These are phyloP conservation scores for Corythornis madagascariensis DNA, from an alignment of 2,113 vertebrate genomes.

Conservation along the genomic window DNA sequence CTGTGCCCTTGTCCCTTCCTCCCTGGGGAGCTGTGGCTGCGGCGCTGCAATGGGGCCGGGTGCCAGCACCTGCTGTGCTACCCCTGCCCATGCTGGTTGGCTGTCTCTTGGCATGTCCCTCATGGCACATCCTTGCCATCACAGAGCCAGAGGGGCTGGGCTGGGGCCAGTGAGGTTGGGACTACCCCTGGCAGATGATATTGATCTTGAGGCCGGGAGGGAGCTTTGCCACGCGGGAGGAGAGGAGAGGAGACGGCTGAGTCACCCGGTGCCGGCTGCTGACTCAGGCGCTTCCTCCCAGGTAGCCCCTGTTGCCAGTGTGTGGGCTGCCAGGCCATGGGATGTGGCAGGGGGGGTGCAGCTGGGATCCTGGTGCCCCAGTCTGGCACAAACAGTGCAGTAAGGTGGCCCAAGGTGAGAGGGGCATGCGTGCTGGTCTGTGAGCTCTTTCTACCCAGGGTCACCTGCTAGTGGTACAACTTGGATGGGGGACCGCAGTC, in stretches of 20 bases:
- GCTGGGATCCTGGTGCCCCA: neutral
- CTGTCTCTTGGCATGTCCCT: rapidly evolving
- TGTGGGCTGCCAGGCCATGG: neutral
- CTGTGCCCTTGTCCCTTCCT: neutral
- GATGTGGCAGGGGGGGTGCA: neutral
- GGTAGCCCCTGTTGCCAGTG: neutral
- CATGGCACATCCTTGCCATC: rapidly evolving
- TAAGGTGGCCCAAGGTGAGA: neutral
- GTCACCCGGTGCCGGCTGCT: conserved; percentile 26
- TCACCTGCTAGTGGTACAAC: neutral
- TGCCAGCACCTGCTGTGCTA: rapidly evolving
- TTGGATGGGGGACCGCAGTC: rapidly evolving
- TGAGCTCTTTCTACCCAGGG: neutral
- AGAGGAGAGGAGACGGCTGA: conserved; percentile 28
- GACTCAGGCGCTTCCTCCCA: conserved; percentile 26
- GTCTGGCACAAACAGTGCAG: rapidly evolving
- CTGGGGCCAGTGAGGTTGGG: neutral
- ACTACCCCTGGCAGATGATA: neutral
- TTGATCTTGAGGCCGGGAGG: conserved; percentile 31
- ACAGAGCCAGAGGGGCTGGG: neutral
- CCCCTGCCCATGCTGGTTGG: rapidly evolving
- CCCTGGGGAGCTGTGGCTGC: neutral
- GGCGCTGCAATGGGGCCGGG: neutral
- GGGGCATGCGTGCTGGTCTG: rapidly evolving
- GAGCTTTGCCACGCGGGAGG: neutral